Evolutionary conservation across 2,888 invertebrate genomes (phyloP), one percentile per base, ranked within the genome.

Genomic region (Cremastinae sp.): DNA sequence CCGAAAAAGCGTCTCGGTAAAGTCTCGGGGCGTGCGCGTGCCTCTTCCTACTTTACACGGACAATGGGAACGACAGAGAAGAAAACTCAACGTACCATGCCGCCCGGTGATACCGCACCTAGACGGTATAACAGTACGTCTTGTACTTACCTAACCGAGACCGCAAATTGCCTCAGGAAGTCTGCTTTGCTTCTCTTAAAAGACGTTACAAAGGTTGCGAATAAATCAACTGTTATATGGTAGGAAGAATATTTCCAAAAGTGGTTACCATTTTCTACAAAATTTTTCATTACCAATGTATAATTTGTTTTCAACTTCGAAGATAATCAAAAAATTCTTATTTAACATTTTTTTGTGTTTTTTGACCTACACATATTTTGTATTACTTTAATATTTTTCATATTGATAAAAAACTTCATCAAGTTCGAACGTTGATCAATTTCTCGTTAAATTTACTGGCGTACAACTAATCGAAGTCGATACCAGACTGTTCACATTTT

Each of bases 91-190:
- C 73, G 79, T 83, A 78, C 79, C 85, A 82, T 84, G 83, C 83
- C 83, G 85, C 81, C 83, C 84, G 82, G 83, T 85, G 83, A 84
- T 84, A 83, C 84, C 82, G 82, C 83, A 80, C 81, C 62, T 62
- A 55, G 70, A 5, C 20, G 28, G 20, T 37, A 55, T 79, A 75
- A 79, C 79, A 80, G 78, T 79, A 58, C 37, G 45, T 58, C 76
- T 61, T 69, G 28, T 72, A 72, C 69, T 53, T 49, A 69, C 53
- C 73, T 69, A 76, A 69, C 73, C 58, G 64, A 65, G 68, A 76
- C 73, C 73, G 69, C 76, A 83, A 83, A 84, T 83, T 85, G 81
- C 85, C 84, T 74, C 77, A 79, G 80, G 80, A 85, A 79, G 83
- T 83, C 81, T 81, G 78, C 79, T 80, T 83, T 80, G 81, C 84